phyloP scores from a whole-genome alignment of 2,113 vertebrate genomes.

The Larimichthys crocea region DNA sequence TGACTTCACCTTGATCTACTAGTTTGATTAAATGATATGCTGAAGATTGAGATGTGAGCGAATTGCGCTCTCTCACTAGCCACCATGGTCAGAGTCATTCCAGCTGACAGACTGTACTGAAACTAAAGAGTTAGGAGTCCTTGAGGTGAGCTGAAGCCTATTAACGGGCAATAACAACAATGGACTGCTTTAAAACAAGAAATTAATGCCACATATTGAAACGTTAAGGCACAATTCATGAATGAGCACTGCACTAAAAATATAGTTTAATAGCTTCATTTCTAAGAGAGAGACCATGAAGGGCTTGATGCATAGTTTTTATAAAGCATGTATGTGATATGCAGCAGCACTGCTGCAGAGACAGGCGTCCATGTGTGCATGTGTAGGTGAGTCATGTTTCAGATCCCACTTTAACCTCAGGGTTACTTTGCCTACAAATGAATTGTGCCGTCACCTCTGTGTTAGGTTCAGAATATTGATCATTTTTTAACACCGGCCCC shows the following conservation, averaged over 20 bases:
- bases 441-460: slow-evolving; percentile 38
- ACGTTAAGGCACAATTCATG: slow-evolving; percentile 7
- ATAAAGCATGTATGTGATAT: slow-evolving; percentile 16
- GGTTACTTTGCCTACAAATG: slow-evolving; percentile 32
- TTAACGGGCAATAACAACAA: slow-evolving; percentile 65
- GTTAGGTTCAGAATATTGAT: slow-evolving; percentile 49
- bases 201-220: slow-evolving; percentile 40
- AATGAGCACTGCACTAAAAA: slow-evolving; percentile 4
- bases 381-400: slow-evolving; percentile 40
- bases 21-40: slow-evolving; percentile 59
- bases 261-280: slow-evolving; percentile 27
- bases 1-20: slow-evolving; percentile 66
- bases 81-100: slow-evolving; percentile 54
- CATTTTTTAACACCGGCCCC: slow-evolving; percentile 22
- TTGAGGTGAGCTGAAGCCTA: slow-evolving; percentile 59
- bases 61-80: slow-evolving; percentile 42
- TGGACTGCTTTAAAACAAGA: slow-evolving; percentile 41
- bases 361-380: neutral
- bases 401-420: slow-evolving; percentile 44
- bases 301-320: slow-evolving; percentile 6
- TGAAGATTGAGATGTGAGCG: slow-evolving; percentile 57
- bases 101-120: slow-evolving; percentile 42
- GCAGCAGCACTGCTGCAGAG: neutral
- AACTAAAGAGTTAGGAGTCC: slow-evolving; percentile 61
- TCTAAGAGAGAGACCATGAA: slow-evolving; percentile 14